Percentiles rank a stretch among this genome's conserved stretches.
Evolutionary conservation across 2,888 invertebrate genomes (phyloP).

Genomic region (Brachyptera risi): DNA sequence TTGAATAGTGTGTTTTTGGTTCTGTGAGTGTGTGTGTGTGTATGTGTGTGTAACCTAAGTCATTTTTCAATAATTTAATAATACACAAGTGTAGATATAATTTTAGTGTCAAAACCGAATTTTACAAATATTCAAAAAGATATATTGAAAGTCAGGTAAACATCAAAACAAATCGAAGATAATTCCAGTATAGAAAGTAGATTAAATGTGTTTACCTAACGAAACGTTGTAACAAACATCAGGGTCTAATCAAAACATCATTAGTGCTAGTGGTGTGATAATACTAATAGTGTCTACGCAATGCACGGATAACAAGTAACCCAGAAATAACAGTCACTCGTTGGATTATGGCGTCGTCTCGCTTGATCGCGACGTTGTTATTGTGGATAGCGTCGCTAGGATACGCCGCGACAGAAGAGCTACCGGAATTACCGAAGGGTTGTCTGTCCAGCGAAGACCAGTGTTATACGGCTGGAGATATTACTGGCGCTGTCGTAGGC

Average conservation of each 20-base stretch:
- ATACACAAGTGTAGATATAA: too few relatives aligned
- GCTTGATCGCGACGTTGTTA: background rate
- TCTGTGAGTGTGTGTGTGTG: too few relatives aligned
- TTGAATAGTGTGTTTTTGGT: too few relatives aligned
- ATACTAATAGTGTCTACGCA: background rate
- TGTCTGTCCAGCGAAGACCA: background rate
- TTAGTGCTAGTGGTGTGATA: too few relatives aligned
- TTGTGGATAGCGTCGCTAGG: background rate
- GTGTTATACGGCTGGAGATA: conserved; percentile 65
- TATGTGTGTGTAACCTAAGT: too few relatives aligned
- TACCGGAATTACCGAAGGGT: conserved; percentile 3
- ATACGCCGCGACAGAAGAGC: conserved; percentile 5
- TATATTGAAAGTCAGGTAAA: too few relatives aligned
- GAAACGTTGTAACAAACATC: background rate
- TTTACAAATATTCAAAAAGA: too few relatives aligned
- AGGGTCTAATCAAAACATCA: too few relatives aligned
- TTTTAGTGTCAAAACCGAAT: too few relatives aligned
- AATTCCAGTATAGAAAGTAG: conserved; percentile 14
- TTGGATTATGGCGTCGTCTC: conserved; percentile 9
- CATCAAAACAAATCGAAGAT: too few relatives aligned
- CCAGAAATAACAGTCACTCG: too few relatives aligned
- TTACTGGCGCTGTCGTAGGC: conserved; percentile 67
- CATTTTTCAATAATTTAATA: too few relatives aligned
- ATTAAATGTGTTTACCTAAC: conserved; percentile 3
- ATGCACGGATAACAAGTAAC: conserved; percentile 1